Base-by-base conservation (phyloP, 2,797 vertebrate genomes). In the Ibycter americanus region DNA sequence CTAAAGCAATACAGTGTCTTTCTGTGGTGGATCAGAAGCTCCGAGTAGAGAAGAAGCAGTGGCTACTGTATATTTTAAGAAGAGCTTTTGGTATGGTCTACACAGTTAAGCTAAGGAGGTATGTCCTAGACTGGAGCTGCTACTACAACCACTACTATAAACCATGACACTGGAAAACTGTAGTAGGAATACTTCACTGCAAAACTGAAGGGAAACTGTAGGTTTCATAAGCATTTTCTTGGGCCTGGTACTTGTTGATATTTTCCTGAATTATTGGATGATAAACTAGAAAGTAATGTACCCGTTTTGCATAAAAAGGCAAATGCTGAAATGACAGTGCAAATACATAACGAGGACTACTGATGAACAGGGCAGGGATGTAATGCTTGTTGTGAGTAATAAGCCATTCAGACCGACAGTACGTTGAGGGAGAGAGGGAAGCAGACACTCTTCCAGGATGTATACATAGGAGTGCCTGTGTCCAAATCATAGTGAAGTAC, bases 381-480 rank as follows among this genome's bases (percentile, higher is more conserved):
- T 61, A 40, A 16, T 56, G 32, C 22, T 47, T 71, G 31, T 38
- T 20, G 34, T 18, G 46, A 31, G 15, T 56, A 68, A 47, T 38
- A 47, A 72, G 31, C 12, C 15, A 6, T 54, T 82, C 8, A 49
- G 27, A 78, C 38, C 0, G 1, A 49, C 46, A 46, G 29, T 25
- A 4, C 1, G 1, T 18, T 89, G 47, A 80, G 71, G 18, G 36
- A 13, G 71, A 44, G 29, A n/a, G 26, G 23, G 44, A 80, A 66
- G 54, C 31, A 32, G 47, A 6, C 7, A 0, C 6, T 1, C 1
- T 77, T 68, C 62, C 54, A 32, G 42, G 29, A 22, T 62, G 21
- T 34, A 2, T 49, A 23, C 0, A 0, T 12, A n/a, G 38, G 51
- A 51, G 16, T 52, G 34, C 29, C 5, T 17, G 7, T 56, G 13